Conservation (phyloP, 2,888 invertebrate species). For the Scelioninae gen. 1 region DNA sequence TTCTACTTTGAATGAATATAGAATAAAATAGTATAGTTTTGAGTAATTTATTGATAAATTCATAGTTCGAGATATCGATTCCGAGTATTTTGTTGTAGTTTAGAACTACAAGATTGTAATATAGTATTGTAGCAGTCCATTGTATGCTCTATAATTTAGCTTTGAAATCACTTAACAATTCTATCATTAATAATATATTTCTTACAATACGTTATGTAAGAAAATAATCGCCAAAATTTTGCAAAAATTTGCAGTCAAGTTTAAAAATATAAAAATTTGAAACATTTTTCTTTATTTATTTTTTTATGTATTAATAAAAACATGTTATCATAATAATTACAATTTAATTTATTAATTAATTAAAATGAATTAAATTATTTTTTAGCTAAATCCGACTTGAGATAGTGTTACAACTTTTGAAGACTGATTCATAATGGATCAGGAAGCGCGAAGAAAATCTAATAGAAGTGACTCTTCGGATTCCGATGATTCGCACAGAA, state of each 20-base stretch:
- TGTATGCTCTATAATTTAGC: background rate
- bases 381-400: background rate
- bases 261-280: no score
- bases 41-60: slow-evolving; percentile 7
- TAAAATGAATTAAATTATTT: background rate
- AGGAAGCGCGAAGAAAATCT: slow-evolving; percentile 71
- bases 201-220: no score
- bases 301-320: no score
- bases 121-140: background rate
- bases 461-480: slow-evolving; percentile 82
- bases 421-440: slow-evolving; percentile 57
- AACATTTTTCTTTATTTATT: no score
- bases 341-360: no score
- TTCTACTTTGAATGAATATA: no score
- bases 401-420: background rate
- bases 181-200: no score
- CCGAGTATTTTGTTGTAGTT: background rate
- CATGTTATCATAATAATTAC: no score
- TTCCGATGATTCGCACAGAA: slow-evolving; percentile 80
- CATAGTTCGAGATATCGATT: background rate
- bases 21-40: background rate
- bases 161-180: no score
- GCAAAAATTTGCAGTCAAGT: no score
- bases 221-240: no score
- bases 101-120: background rate